Conservation (phyloP, 2,113 vertebrate species). For the Stigmatopora argus region DNA sequence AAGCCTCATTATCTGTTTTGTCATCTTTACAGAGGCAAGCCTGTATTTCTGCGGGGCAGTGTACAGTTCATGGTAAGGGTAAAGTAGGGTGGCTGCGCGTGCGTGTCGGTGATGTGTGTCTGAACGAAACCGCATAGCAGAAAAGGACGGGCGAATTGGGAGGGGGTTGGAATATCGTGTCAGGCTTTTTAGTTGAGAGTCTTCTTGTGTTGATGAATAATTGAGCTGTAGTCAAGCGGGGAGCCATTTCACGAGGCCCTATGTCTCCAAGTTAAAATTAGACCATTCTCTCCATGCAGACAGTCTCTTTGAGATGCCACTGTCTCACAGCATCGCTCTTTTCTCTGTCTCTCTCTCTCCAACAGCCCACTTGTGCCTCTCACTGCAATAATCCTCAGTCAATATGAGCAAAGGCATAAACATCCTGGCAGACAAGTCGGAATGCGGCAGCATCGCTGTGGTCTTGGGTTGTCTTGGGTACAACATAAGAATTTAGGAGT, state of each 20-base stretch:
- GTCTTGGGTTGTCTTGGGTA: constrained; percentile 3
- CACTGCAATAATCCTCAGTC: constrained; percentile 41
- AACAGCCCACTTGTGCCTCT: constrained; percentile 53
- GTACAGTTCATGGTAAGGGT: constrained; percentile 28
- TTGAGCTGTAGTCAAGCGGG: constrained; percentile 60
- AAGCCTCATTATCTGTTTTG: constrained; percentile 28
- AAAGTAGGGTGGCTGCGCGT: constrained; percentile 18
- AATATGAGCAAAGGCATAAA: constrained; percentile 46
- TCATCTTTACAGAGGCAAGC: constrained; percentile 13
- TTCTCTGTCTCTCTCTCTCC: constrained; percentile 16
- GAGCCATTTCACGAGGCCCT: constrained; percentile 60
- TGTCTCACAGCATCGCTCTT: constrained; percentile 58
- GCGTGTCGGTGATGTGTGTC: constrained; percentile 31
- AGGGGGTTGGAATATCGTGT: constrained; percentile 41
- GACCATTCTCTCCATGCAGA: constrained; percentile 55
- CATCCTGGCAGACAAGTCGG: constrained; percentile 27
- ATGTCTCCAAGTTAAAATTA: constrained; percentile 69
- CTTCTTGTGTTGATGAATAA: constrained; percentile 68
- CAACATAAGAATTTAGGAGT: constrained; percentile 7
- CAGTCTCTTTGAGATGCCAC: constrained; percentile 61
- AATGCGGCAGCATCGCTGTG: background rate
- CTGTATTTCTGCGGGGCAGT: constrained; percentile 27
- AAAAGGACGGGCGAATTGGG: constrained; percentile 2
- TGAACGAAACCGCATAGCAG: constrained; percentile 59
- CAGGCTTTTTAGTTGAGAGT: constrained; percentile 58